Conservation (phyloP, 1,140 invertebrate genomes). For the Papilio machaon region DNA sequence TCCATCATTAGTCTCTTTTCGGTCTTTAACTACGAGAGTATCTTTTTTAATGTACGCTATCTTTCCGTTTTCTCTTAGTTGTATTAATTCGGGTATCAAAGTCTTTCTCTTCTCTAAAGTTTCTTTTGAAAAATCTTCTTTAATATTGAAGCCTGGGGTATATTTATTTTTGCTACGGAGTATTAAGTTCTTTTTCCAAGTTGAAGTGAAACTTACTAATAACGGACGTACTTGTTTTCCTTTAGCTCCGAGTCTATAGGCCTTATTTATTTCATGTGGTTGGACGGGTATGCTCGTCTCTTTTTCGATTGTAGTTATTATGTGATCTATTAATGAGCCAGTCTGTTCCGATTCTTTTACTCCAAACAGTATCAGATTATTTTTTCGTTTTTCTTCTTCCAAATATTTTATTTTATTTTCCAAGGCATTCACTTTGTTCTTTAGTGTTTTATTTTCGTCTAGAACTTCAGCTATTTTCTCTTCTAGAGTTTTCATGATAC, state of each 20-base stretch:
- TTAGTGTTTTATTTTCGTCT: not conserved
- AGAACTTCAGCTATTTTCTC: not conserved
- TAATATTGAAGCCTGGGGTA: no score
- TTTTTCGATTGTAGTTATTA: not conserved
- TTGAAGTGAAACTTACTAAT: no score
- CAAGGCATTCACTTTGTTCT: not conserved
- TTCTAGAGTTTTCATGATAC: not conserved
- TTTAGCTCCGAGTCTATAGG: not conserved
- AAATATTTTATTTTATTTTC: not conserved
- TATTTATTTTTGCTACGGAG: not conserved
- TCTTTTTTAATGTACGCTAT: not conserved
- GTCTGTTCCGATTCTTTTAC: not conserved
- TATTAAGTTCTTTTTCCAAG: conserved; percentile 3
- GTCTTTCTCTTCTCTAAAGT: no score
- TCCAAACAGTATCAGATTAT: conserved; percentile 11
- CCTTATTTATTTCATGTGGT: not conserved
- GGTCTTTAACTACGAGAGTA: not conserved
- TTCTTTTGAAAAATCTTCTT: no score
- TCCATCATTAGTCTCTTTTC: not conserved
- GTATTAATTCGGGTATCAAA: not conserved
- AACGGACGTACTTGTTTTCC: not conserved
- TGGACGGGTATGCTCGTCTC: not conserved
- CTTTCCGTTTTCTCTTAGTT: not conserved
- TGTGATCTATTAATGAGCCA: not conserved
- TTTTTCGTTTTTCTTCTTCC: not conserved